Evolutionary conservation across 2,888 invertebrate genomes (phyloP).

Genomic region (Scaptomyza flava): DNA sequence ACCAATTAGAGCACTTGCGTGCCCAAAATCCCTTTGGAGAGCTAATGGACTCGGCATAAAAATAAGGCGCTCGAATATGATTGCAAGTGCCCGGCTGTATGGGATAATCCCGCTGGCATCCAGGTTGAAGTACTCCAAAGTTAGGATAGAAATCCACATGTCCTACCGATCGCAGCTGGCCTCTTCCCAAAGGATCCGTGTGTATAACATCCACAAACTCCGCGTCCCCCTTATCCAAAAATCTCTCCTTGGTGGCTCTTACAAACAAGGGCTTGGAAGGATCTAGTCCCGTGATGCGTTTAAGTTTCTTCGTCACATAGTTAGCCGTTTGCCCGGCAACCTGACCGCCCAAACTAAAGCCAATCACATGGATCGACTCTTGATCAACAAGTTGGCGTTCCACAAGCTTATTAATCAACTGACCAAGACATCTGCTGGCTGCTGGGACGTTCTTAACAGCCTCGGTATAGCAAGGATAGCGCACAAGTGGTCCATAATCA

Average conservation of each 20-base stretch:
- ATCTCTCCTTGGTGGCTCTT: slow-evolving; percentile 83
- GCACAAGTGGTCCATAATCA: slow-evolving; percentile 87
- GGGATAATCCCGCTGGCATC: slow-evolving; percentile 84
- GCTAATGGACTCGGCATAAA: slow-evolving; percentile 86
- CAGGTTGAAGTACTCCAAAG: slow-evolving; percentile 86
- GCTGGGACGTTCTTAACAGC: slow-evolving; percentile 86
- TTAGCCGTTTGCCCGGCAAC: slow-evolving; percentile 86
- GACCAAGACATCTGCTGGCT: slow-evolving; percentile 87
- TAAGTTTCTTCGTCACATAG: slow-evolving; percentile 85
- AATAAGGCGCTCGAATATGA: slow-evolving; percentile 86
- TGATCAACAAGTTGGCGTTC: slow-evolving; percentile 83
- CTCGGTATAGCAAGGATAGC: slow-evolving; percentile 86
- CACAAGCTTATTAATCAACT: slow-evolving; percentile 86
- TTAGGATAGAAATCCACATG: slow-evolving; percentile 87
- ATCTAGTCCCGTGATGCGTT: slow-evolving; percentile 87
- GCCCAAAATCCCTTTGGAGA: slow-evolving; percentile 86
- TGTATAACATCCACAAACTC: slow-evolving; percentile 88
- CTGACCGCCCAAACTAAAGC: slow-evolving; percentile 88
- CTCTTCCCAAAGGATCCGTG: slow-evolving; percentile 86
- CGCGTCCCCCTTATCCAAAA: slow-evolving; percentile 86
- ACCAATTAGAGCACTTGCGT: slow-evolving; percentile 85
- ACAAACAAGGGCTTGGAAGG: slow-evolving; percentile 88
- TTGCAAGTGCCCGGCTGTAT: slow-evolving; percentile 86
- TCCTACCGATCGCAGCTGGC: slow-evolving; percentile 85
- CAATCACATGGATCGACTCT: slow-evolving; percentile 86